Conservation (phyloP, 2,888 invertebrate genomes). For the Brachynemurus nebulosus region DNA sequence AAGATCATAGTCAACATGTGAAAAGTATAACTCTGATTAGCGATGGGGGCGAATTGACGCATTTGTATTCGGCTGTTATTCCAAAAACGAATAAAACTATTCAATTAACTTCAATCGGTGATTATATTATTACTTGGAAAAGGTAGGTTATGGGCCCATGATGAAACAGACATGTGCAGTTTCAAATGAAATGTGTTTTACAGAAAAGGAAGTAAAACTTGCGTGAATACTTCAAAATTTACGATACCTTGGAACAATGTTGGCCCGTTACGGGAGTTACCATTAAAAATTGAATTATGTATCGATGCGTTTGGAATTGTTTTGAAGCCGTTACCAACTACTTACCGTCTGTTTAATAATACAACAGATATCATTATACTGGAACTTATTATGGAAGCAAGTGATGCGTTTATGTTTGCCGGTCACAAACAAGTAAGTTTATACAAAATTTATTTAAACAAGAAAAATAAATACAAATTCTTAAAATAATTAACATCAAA, state of each 20-base stretch:
- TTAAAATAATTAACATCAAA: too few relatives aligned
- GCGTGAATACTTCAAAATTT: background rate
- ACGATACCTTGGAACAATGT: background rate
- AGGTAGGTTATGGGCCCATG: too few relatives aligned
- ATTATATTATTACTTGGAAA: too few relatives aligned
- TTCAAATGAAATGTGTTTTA: too few relatives aligned
- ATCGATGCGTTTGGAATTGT: slow-evolving; percentile 51
- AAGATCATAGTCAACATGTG: too few relatives aligned
- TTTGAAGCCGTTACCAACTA: slow-evolving; percentile 53
- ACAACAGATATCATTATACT: slow-evolving; percentile 57
- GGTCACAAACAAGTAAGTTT: slow-evolving; percentile 71
- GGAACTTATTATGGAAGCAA: slow-evolving; percentile 61
- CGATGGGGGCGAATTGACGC: too few relatives aligned
- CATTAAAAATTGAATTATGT: background rate
- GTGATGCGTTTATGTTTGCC: slow-evolving; percentile 89
- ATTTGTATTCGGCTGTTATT: too few relatives aligned
- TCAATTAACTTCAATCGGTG: too few relatives aligned
- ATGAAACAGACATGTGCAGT: too few relatives aligned
- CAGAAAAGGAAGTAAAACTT: too few relatives aligned
- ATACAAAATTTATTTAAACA: background rate
- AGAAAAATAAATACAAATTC: background rate
- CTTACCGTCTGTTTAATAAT: slow-evolving; percentile 58
- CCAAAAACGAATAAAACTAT: too few relatives aligned
- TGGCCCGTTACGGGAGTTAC: background rate
- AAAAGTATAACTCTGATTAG: too few relatives aligned